Evolutionary conservation across 2,797 vertebrate genomes (phyloP).

Genomic region (Sebastolobus altivelis): DNA sequence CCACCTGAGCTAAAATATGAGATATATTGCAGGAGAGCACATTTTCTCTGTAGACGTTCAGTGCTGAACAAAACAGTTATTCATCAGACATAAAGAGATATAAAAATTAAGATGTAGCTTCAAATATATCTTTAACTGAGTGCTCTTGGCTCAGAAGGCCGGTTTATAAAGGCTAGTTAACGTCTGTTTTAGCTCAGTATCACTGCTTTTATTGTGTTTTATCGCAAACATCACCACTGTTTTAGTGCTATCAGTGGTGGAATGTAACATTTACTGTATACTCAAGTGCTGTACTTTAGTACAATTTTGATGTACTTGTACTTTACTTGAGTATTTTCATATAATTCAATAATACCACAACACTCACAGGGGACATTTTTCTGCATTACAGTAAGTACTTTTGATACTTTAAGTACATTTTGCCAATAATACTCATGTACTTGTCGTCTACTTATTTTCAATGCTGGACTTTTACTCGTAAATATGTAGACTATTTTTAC

Average conservation of each 20-base stretch:
- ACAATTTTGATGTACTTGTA: background rate
- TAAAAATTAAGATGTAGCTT: background rate
- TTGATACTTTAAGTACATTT: no score
- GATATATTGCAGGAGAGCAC: background rate
- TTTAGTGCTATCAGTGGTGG: background rate
- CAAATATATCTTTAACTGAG: background rate
- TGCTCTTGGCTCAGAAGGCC: background rate
- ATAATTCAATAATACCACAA: no score
- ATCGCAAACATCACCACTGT: background rate
- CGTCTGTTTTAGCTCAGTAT: background rate
- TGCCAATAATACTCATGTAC: no score
- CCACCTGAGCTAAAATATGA: background rate
- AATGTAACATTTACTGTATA: background rate
- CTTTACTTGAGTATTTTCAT: no score
- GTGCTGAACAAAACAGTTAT: background rate
- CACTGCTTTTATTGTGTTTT: background rate
- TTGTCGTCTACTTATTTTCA: no score
- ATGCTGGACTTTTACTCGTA: no score
- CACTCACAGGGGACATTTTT: no score
- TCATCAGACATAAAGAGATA: background rate
- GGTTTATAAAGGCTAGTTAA: background rate
- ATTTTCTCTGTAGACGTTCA: background rate
- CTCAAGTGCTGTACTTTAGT: background rate
- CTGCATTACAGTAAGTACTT: no score
- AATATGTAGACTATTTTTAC: no score